Evolutionary conservation across 2,113 vertebrate species (phyloP).

Genomic region (Felis catus): DNA sequence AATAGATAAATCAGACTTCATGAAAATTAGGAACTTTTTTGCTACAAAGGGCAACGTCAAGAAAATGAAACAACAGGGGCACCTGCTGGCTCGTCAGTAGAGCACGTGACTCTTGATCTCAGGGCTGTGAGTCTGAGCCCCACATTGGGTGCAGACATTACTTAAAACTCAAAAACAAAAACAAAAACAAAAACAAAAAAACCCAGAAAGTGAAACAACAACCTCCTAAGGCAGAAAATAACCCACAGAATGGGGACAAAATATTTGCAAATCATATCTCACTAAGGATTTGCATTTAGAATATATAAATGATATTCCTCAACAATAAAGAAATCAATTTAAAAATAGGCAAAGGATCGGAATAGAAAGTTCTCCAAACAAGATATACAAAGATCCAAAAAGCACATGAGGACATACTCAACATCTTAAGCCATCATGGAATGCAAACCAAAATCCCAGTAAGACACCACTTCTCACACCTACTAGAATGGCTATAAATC

Average conservation of each 20-base stretch:
- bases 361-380: slow-evolving; percentile 3
- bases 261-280: background rate
- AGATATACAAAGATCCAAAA: background rate
- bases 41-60: background rate
- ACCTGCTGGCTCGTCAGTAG: background rate
- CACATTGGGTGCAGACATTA: background rate
- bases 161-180: background rate
- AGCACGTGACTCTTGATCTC: background rate
- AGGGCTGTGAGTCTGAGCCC: background rate
- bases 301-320: background rate
- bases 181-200: too few relatives aligned
- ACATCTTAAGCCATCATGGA: background rate
- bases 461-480: slow-evolving; percentile 29
- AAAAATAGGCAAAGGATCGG: background rate
- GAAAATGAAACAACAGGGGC: background rate
- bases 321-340: background rate
- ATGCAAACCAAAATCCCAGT: background rate
- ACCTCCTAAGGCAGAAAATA: background rate
- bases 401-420: background rate
- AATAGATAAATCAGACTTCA: background rate
- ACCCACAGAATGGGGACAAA: background rate
- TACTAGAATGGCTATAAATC: background rate
- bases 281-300: background rate
- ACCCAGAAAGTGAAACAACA: background rate
- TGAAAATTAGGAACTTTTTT: background rate